These are phyloP conservation scores for Smittia aterrima DNA, from an alignment of 2,888 invertebrate genomes.

Conservation along the genomic window DNA sequence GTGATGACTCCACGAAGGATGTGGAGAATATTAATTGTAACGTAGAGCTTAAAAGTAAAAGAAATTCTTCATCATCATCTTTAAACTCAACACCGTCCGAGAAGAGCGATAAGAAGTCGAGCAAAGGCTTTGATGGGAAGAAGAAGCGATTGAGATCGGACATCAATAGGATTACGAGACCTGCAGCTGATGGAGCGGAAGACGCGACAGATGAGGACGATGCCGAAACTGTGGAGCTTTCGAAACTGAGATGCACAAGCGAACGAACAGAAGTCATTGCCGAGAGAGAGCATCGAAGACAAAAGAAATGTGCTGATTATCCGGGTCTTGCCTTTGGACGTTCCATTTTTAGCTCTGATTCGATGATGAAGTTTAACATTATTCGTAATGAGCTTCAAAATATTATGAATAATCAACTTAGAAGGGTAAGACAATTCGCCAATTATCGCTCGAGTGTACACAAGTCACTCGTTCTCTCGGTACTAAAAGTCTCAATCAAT, in stretches of 20 bases:
- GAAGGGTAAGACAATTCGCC: slow-evolving; percentile 68
- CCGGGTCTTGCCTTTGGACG: slow-evolving; percentile 88
- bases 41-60: slow-evolving; percentile 43
- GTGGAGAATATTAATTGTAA: slow-evolving; percentile 40
- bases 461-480: neutral
- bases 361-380: slow-evolving; percentile 96
- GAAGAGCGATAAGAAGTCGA: slow-evolving; percentile 35
- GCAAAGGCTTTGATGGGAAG: slow-evolving; percentile 27
- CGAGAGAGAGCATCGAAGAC: slow-evolving; percentile 72
- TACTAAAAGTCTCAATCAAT: neutral
- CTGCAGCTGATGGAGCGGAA: slow-evolving; percentile 56
- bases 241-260: slow-evolving; percentile 83
- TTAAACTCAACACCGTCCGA: slow-evolving; percentile 41
- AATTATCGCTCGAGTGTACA: neutral
- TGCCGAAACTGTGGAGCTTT: slow-evolving; percentile 75
- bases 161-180: slow-evolving; percentile 46
- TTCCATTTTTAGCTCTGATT: slow-evolving; percentile 92
- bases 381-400: slow-evolving; percentile 97
- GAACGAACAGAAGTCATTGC: slow-evolving; percentile 86
- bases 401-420: slow-evolving; percentile 93
- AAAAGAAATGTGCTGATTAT: slow-evolving; percentile 84
- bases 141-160: slow-evolving; percentile 49
- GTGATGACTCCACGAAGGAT: slow-evolving; percentile 16
- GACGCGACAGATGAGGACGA: slow-evolving; percentile 62
- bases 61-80: slow-evolving; percentile 42